These are phyloP conservation scores for Melanerpes aurifrons DNA, from an alignment of 2,113 vertebrate genomes.

Conservation along the genomic window DNA sequence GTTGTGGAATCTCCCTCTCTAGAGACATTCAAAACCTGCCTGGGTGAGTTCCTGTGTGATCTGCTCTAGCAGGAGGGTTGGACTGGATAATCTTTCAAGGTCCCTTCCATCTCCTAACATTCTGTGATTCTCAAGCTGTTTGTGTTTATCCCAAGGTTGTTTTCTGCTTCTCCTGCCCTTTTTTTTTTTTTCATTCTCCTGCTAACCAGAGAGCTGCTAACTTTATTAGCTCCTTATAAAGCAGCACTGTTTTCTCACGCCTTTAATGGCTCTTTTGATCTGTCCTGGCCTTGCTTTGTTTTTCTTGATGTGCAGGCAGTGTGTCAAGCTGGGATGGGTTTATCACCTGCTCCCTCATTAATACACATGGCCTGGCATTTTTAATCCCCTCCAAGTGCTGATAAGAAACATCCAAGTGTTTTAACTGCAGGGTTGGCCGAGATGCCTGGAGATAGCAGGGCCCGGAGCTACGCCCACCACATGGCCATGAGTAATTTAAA, in stretches of 20 bases:
- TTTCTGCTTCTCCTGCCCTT: neutral
- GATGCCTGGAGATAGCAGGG: neutral
- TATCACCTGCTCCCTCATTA: constrained; percentile 29
- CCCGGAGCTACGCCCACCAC: neutral
- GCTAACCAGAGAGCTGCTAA: constrained; percentile 8
- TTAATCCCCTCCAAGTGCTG: neutral
- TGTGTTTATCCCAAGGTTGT: neutral
- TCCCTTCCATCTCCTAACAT: no score
- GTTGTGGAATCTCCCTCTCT: no score
- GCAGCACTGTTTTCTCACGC: constrained; percentile 49
- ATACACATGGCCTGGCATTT: neutral
- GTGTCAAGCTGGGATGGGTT: constrained; percentile 15
- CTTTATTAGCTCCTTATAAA: constrained; percentile 50
- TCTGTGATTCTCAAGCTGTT: neutral
- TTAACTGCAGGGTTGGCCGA: neutral
- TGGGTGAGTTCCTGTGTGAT: no score
- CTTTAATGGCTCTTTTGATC: constrained; percentile 59
- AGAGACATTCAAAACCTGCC: no score
- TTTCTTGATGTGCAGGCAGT: neutral
- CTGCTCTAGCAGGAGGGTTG: no score
- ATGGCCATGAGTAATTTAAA: neutral
- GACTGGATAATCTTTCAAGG: no score
- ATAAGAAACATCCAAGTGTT: neutral
- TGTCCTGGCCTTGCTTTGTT: neutral
- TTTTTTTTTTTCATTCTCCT: neutral